phyloP scores from a whole-genome alignment of 1,140 invertebrate genomes.

The Acromyrmex heyeri region DNA sequence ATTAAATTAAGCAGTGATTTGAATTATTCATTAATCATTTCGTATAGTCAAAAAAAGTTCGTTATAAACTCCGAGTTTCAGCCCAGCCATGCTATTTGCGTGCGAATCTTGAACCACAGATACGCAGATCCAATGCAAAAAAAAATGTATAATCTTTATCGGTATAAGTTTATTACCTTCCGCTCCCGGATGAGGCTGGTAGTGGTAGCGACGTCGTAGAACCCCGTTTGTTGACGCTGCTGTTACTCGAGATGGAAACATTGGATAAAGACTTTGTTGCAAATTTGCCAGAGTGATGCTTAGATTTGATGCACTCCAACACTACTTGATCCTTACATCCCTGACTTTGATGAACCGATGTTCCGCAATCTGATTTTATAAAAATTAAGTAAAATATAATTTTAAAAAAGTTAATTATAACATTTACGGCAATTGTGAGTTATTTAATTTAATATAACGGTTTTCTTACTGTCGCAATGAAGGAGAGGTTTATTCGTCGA shows the following conservation, averaged over 20 bases:
- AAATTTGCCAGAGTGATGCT: constrained; percentile 81
- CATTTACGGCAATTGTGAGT: neutral
- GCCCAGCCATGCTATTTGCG: constrained; percentile 79
- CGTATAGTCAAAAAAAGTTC: constrained; percentile 48
- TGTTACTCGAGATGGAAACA: constrained; percentile 80
- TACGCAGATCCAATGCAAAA: constrained; percentile 79
- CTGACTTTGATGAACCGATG: constrained; percentile 93
- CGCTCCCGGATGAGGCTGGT: constrained; percentile 79
- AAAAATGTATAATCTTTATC: constrained; percentile 53
- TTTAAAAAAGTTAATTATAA: constrained; percentile 21
- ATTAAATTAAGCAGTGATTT: constrained; percentile 13
- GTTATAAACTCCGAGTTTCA: constrained; percentile 74
- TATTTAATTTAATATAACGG: constrained; percentile 28
- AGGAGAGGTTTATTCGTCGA: constrained; percentile 92
- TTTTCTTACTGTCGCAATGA: constrained; percentile 90
- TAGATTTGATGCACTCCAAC: constrained; percentile 90
- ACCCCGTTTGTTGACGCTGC: constrained; percentile 79
- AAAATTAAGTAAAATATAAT: constrained; percentile 10
- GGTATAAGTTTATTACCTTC: constrained; percentile 79
- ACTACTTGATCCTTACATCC: constrained; percentile 94
- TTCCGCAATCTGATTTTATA: constrained; percentile 89
- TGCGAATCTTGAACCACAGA: constrained; percentile 81
- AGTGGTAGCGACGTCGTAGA: constrained; percentile 83
- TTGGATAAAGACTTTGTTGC: constrained; percentile 83
- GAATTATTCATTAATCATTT: constrained; percentile 59